These are phyloP conservation scores for Drosophila flavopinicola DNA, from an alignment of 2,888 invertebrate genomes.

Conservation along the genomic window DNA sequence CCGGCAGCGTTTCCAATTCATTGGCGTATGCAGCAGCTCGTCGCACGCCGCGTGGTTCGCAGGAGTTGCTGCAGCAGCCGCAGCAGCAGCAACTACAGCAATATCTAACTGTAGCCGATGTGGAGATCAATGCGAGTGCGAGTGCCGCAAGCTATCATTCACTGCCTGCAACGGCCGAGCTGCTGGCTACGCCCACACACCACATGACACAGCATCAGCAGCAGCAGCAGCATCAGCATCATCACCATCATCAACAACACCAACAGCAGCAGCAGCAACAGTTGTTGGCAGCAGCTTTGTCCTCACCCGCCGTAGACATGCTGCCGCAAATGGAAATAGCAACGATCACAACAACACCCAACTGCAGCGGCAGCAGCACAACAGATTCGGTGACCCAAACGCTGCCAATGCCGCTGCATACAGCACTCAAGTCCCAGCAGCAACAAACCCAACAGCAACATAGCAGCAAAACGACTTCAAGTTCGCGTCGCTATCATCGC, in stretches of 20 bases:
- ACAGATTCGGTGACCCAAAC: constrained; percentile 70
- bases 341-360: constrained; percentile 58
- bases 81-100: constrained; percentile 81
- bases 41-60: constrained; percentile 71
- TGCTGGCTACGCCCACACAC: constrained; percentile 69
- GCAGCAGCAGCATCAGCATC: constrained; percentile 51
- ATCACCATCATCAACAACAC: constrained; percentile 32
- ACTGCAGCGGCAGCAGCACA: constrained; percentile 32
- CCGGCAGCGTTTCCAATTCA: constrained; percentile 44
- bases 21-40: constrained; percentile 52
- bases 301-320: constrained; percentile 74
- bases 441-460: constrained; percentile 40
- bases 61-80: constrained; percentile 66
- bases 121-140: constrained; percentile 76
- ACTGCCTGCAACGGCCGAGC: constrained; percentile 57
- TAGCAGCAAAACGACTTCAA: constrained; percentile 81
- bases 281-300: constrained; percentile 63
- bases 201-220: constrained; percentile 56
- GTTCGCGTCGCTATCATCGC: constrained; percentile 84
- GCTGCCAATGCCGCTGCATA: constrained; percentile 68
- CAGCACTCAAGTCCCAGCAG: constrained; percentile 56
- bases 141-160: constrained; percentile 75
- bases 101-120: constrained; percentile 81
- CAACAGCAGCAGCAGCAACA: constrained; percentile 53
- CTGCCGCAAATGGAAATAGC: constrained; percentile 72